phyloP scores from a whole-genome alignment of 2,888 invertebrate genomes.

The Invenusta paracnida region DNA sequence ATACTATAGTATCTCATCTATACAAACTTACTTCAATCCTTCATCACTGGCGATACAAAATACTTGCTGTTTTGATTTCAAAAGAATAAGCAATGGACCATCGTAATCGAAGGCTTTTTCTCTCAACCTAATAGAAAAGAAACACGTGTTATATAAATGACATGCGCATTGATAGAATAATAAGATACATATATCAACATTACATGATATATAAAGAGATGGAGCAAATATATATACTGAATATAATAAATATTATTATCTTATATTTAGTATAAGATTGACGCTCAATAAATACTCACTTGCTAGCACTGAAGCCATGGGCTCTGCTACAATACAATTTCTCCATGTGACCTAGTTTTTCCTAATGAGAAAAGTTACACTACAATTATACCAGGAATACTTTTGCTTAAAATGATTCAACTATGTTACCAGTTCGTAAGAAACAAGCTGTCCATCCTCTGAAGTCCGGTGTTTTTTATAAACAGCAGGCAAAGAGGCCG shows the following conservation, averaged over 20 bases:
- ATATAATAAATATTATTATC: too few relatives aligned
- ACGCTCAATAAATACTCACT: background rate
- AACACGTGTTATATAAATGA: too few relatives aligned
- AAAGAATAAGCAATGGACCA: slow-evolving; percentile 12
- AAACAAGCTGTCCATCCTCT: background rate
- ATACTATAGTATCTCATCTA: background rate
- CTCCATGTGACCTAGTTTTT: background rate
- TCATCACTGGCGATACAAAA: slow-evolving; percentile 35
- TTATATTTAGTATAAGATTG: too few relatives aligned
- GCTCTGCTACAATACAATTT: background rate
- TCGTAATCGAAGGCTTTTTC: slow-evolving; percentile 22
- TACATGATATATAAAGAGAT: too few relatives aligned
- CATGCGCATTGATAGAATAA: too few relatives aligned
- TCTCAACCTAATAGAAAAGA: slow-evolving; percentile 33
- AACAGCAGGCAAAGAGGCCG: background rate
- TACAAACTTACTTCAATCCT: slow-evolving; percentile 19
- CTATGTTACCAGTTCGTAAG: background rate
- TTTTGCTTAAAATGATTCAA: too few relatives aligned
- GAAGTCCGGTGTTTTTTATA: background rate
- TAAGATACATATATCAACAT: too few relatives aligned
- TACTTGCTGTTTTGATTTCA: background rate
- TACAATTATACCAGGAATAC: background rate
- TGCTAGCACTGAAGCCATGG: background rate
- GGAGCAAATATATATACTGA: too few relatives aligned
- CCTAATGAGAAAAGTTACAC: background rate